Conservation (phyloP, 2,113 vertebrate genomes). For the Thunnus thynnus region DNA sequence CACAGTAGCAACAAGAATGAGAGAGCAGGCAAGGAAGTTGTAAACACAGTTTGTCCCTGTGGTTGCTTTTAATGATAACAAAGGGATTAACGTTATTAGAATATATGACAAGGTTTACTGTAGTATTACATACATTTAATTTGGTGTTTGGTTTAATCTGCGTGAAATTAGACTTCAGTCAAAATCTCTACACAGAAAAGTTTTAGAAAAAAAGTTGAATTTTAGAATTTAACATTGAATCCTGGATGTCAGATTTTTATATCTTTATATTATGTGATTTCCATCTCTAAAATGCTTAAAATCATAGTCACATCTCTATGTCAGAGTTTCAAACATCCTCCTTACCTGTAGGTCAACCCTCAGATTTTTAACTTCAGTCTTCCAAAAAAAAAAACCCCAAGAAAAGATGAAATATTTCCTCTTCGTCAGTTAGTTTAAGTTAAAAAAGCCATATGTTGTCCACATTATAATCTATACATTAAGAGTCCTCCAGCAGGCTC, state of each 20-base stretch:
- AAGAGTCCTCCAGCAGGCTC: neutral
- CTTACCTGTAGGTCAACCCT: constrained; percentile 62
- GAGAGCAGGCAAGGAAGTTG: constrained; percentile 39
- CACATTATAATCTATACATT: constrained; percentile 1
- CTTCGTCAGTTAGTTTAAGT: neutral
- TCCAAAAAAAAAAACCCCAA: neutral
- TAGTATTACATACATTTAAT: neutral
- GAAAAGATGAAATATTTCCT: constrained; percentile 28
- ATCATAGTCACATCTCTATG: neutral
- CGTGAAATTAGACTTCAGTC: neutral
- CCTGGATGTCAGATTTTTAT: neutral
- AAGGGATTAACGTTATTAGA: constrained; percentile 12
- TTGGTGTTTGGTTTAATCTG: neutral
- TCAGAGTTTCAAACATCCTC: neutral
- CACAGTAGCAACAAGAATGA: constrained; percentile 45
- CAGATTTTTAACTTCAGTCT: neutral
- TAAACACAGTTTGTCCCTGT: constrained; percentile 61
- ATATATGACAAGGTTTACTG: constrained; percentile 3
- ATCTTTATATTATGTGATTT: neutral
- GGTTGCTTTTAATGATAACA: constrained; percentile 43
- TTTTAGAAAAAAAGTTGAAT: neutral
- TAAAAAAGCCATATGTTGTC: neutral
- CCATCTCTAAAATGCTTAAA: neutral
- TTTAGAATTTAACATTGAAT: too few species aligned
- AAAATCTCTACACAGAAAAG: neutral